Evolutionary conservation across 2,797 vertebrate species (phyloP), one percentile per base, ranked within the genome.

Genomic region (Novumbra hubbsi): DNA sequence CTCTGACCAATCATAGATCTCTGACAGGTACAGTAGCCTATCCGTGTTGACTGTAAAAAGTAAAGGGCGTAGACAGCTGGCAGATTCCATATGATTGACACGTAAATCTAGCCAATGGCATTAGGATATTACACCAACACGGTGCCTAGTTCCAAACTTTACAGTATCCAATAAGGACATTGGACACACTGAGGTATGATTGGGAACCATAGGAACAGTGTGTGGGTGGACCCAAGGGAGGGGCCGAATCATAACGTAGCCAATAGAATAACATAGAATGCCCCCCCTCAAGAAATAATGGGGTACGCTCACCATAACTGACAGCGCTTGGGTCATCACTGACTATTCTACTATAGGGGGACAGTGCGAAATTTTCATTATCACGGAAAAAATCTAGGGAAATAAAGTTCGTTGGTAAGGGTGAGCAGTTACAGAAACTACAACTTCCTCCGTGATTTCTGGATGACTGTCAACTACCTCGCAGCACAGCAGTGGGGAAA

Each of bases 81-180:
- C 87, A 89, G 86, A 81, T 63, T 83, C 60, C 62, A 4, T 27
- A 76, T 88, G 91, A 95, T 52, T 38, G 92, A 88, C 93, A 74
- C 73, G 38, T 6, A 4, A 4, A 5, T 64, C n/a, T 30, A 68
- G 72, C 93, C 86, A 94, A 93, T 94, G 55, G 86, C 32, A 71
- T 65, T 17, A 19, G 78, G 79, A 81, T 84, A 79, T 83, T 78
- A 83, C 78, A 60, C 70, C 41, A 81, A 80, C 75, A 78, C 81
- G 81, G 87, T 73, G 84, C 81, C 77, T 85, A 77, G 83, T 91
- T 88, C 86, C 88, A 91, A 91, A 94, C 88, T 88, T 91, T 95
- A 96, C 96, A 96, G 95, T 96, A 95, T 80, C 95, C 96, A 95
- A 94, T 96, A 48, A 92, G 75, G 83, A 81, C 75, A 71, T 7